These are phyloP conservation scores for Corythornis madagascariensis DNA, from an alignment of 2,113 vertebrate genomes.

Conservation along the genomic window DNA sequence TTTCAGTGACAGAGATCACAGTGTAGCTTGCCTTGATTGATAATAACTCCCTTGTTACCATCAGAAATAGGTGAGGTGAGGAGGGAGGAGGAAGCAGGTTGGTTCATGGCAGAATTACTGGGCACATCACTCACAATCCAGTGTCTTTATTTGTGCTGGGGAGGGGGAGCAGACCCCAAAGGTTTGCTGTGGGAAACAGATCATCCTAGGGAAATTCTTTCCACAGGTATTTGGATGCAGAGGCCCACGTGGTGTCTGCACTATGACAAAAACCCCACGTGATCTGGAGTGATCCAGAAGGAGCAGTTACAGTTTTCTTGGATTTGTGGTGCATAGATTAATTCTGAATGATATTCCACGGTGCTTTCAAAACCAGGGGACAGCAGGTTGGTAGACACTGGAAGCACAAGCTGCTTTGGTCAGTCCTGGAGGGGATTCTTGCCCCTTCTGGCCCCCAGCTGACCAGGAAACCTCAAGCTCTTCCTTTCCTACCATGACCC, in stretches of 20 bases:
- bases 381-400: not conserved
- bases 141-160: not conserved
- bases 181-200: not conserved
- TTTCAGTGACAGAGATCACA: conserved; percentile 76
- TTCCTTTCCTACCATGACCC: not conserved
- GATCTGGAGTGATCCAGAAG: not conserved
- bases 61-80: conserved; percentile 56
- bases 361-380: not conserved
- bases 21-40: conserved; percentile 74
- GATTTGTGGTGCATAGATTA: not conserved
- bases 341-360: not conserved
- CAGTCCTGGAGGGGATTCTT: not conserved
- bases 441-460: not conserved
- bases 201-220: not conserved
- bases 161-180: conserved; percentile 9
- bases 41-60: conserved; percentile 77
- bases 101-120: conserved; percentile 60
- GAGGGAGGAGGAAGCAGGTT: conserved; percentile 36
- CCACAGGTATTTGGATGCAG: not conserved
- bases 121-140: conserved; percentile 61
- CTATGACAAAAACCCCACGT: rapidly evolving
- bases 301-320: not conserved
- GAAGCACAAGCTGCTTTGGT: not conserved
- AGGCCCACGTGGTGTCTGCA: not conserved
- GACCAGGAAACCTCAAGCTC: not conserved